Conservation (phyloP, 1,140 invertebrate genomes). For the Drosophila leontia region DNA sequence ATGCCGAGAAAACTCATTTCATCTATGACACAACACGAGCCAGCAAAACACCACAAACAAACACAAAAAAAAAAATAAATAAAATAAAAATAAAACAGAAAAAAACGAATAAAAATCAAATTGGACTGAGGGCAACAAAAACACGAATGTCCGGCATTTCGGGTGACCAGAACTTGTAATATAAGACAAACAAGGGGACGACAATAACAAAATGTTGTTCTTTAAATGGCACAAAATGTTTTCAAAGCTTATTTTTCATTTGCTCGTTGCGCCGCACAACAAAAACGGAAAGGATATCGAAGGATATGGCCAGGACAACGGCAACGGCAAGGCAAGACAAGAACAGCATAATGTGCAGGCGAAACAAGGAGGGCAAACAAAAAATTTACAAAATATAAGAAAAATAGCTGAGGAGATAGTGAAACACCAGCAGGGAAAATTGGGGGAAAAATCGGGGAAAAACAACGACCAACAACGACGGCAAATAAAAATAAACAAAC, state of each 20-base stretch:
- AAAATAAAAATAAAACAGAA: conserved; percentile 23
- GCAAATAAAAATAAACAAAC: conserved; percentile 83
- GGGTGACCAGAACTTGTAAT: conserved; percentile 69
- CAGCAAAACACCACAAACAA: conserved; percentile 9
- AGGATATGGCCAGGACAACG: conserved; percentile 34
- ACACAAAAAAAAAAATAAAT: not conserved
- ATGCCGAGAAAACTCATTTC: conserved; percentile 76
- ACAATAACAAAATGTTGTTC: conserved; percentile 77
- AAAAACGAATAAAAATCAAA: conserved; percentile 73
- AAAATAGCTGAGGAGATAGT: conserved; percentile 78
- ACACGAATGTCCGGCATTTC: conserved; percentile 69
- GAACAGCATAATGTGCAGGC: conserved; percentile 50
- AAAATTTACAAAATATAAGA: conserved; percentile 75
- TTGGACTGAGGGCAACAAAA: conserved; percentile 68
- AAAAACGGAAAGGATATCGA: conserved; percentile 51
- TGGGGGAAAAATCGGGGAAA: conserved; percentile 9
- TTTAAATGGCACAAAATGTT: conserved; percentile 82
- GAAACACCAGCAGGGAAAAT: conserved; percentile 58
- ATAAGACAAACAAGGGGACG: conserved; percentile 76
- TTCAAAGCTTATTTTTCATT: conserved; percentile 82
- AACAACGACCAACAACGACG: conserved; percentile 50
- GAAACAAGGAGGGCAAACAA: conserved; percentile 50
- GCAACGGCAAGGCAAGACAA: conserved; percentile 22
- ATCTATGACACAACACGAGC: conserved; percentile 52
- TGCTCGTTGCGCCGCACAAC: conserved; percentile 61